Conservation (phyloP, 2,888 invertebrate species). For the Hermodice carunculata region DNA sequence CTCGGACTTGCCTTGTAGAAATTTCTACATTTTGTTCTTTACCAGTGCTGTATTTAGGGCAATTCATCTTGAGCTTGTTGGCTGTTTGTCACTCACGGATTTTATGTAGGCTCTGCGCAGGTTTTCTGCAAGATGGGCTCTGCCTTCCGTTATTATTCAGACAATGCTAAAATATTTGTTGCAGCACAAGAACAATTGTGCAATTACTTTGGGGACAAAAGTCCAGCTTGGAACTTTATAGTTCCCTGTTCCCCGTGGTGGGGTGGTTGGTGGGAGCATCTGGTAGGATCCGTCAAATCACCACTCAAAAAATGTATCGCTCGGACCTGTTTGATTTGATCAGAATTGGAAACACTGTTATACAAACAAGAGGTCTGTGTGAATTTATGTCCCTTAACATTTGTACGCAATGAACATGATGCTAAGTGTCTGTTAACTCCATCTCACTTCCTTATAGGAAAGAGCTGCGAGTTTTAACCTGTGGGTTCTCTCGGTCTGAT, state of each 20-base stretch:
- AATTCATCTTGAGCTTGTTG: slow-evolving; percentile 24
- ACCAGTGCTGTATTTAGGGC: slow-evolving; percentile 29
- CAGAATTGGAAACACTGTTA: slow-evolving; percentile 5
- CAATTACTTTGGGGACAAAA: neutral
- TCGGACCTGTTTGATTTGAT: neutral
- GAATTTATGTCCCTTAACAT: slow-evolving; percentile 11
- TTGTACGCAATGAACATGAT: neutral
- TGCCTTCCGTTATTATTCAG: neutral
- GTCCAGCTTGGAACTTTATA: slow-evolving; percentile 21
- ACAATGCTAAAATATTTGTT: slow-evolving; percentile 2
- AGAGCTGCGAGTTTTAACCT: too few relatives aligned
- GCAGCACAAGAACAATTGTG: neutral
- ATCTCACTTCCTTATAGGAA: neutral
- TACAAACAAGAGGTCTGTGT: slow-evolving; percentile 4
- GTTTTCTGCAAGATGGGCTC: slow-evolving; percentile 19
- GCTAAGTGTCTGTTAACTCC: neutral
- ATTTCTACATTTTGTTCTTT: slow-evolving; percentile 22
- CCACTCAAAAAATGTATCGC: slow-evolving; percentile 15
- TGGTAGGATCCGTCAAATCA: slow-evolving; percentile 15
- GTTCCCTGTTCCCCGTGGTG: slow-evolving; percentile 25
- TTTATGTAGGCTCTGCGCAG: slow-evolving; percentile 24
- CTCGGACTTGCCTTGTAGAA: neutral
- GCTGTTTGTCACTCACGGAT: neutral
- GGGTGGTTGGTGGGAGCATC: slow-evolving; percentile 24
- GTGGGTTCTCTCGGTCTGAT: too few relatives aligned